phyloP scores from a whole-genome alignment of 1,140 invertebrate genomes.

The Heterodera carotae region DNA sequence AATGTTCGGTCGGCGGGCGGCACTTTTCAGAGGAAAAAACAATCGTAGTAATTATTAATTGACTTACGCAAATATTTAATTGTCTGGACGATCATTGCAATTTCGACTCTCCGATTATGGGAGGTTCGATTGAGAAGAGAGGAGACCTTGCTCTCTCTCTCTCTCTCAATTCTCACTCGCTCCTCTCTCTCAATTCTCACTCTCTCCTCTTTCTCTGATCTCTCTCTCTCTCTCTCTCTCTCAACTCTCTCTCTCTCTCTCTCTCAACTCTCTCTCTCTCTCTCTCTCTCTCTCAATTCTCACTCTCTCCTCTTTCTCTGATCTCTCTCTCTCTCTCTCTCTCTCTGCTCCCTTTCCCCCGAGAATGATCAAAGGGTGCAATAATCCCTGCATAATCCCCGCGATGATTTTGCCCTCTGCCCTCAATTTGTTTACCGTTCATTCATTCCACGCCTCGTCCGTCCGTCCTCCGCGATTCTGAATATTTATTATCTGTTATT shows the following conservation, averaged over 20 bases:
- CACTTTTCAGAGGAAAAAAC: background rate
- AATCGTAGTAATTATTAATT: background rate
- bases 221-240: too few relatives aligned
- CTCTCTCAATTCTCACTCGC: too few relatives aligned
- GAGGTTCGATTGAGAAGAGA: background rate
- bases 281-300: too few relatives aligned
- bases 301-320: too few relatives aligned
- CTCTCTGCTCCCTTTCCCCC: background rate
- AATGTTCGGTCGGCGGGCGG: background rate
- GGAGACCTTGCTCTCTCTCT: too few relatives aligned
- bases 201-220: too few relatives aligned
- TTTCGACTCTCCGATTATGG: slow-evolving; percentile 18
- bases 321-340: too few relatives aligned
- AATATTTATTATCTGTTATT: background rate
- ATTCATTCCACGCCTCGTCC: background rate
- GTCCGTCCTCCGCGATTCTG: background rate
- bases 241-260: too few relatives aligned
- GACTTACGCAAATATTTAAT: background rate
- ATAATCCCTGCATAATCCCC: slow-evolving; percentile 7
- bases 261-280: too few relatives aligned
- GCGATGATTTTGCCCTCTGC: background rate
- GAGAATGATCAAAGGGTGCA: background rate
- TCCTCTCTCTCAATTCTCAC: too few relatives aligned
- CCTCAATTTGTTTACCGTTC: slow-evolving; percentile 11
- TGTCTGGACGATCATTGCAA: background rate